Conservation (phyloP, 2,888 invertebrate species). For the Macrophya alboannulata region DNA sequence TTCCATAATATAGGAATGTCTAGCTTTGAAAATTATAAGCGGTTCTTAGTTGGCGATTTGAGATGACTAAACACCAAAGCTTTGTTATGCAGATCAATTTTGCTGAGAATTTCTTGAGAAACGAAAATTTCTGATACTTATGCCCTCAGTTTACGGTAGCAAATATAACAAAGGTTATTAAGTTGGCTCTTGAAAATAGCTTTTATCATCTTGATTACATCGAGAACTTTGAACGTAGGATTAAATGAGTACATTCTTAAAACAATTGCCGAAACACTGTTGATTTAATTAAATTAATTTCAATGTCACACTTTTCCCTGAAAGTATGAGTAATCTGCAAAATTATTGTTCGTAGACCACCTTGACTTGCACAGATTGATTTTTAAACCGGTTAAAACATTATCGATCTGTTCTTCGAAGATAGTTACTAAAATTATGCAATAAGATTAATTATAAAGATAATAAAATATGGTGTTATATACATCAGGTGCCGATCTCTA, state of each 20-base stretch:
- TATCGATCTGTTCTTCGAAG: not conserved
- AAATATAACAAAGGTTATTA: not conserved
- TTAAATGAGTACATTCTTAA: not conserved
- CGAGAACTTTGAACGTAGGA: not conserved
- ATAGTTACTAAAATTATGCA: not conserved
- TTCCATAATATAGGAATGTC: not conserved
- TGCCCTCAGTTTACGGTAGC: not conserved
- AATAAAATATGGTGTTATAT: not conserved
- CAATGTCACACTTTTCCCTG: not conserved
- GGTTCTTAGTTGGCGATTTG: not conserved
- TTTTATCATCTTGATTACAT: not conserved
- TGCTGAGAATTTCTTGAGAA: not conserved
- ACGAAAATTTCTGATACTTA: not conserved
- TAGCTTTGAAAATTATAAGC: not conserved
- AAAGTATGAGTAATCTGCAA: not conserved
- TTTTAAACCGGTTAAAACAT: not conserved
- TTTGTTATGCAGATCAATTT: not conserved
- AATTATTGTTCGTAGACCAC: not conserved
- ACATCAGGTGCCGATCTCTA: conserved; percentile 85
- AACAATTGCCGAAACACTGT: not conserved
- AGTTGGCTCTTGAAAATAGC: not conserved
- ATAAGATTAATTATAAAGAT: not conserved
- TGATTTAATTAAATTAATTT: not conserved
- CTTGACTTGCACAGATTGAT: not conserved
- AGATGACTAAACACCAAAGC: not conserved